These are phyloP conservation scores for Drosophila seguyi DNA, from an alignment of 1,140 invertebrate genomes.

Conservation along the genomic window DNA sequence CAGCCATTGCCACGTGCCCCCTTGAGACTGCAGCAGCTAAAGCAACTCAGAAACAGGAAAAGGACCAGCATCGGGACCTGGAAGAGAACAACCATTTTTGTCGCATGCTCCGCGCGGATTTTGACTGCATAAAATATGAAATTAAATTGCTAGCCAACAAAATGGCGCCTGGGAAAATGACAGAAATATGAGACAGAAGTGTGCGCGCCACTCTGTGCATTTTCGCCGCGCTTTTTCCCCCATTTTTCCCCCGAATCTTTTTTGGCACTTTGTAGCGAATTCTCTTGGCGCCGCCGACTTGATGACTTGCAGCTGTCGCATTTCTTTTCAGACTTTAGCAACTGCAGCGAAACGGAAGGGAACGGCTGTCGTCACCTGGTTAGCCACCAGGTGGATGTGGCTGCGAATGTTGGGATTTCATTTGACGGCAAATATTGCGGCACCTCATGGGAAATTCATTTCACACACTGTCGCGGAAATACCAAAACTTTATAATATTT, in stretches of 20 bases:
- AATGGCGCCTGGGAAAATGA: conserved; percentile 61
- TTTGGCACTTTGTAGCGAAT: conserved; percentile 49
- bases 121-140: conserved; percentile 66
- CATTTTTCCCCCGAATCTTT: conserved; percentile 2
- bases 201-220: conserved; percentile 18
- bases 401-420: conserved; percentile 34
- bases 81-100: conserved; percentile 44
- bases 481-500: background rate
- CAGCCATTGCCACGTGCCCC: background rate
- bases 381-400: conserved; percentile 19
- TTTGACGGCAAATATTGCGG: conserved; percentile 53
- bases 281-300: conserved; percentile 49
- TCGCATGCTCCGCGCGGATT: conserved; percentile 51
- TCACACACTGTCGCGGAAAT: background rate
- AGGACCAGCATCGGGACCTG: conserved; percentile 2
- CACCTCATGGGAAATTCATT: conserved; percentile 7
- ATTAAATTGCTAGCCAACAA: conserved; percentile 62
- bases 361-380: conserved; percentile 50
- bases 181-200: conserved; percentile 56
- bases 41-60: conserved; percentile 2
- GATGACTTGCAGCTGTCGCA: conserved; percentile 63
- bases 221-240: background rate
- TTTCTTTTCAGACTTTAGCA: conserved; percentile 46
- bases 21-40: conserved; percentile 44
- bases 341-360: conserved; percentile 31